phyloP scores from a whole-genome alignment of 2,113 vertebrate genomes.

The Bubo scandiacus region DNA sequence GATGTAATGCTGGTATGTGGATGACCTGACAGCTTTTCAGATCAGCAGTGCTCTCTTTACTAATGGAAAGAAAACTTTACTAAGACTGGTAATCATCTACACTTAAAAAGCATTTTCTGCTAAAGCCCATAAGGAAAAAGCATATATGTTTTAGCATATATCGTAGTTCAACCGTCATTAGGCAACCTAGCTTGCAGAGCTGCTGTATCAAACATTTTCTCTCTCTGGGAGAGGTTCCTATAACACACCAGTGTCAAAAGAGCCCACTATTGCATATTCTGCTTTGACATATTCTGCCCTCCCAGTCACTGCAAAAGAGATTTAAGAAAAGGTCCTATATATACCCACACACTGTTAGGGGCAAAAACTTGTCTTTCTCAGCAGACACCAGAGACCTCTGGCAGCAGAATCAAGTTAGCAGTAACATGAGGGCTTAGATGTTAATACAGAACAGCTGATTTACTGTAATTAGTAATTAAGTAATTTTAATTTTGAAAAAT shows the following conservation, averaged over 20 bases:
- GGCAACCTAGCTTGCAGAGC: background rate
- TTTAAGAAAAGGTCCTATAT: background rate
- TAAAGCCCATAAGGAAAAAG: constrained; percentile 34
- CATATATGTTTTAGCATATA: background rate
- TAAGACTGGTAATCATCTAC: background rate
- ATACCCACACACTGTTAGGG: background rate
- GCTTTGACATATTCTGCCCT: background rate
- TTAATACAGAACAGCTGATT: constrained; percentile 8
- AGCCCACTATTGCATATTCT: background rate
- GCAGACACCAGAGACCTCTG: background rate
- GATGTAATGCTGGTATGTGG: constrained; percentile 45
- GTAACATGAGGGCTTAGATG: background rate
- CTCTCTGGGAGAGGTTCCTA: background rate
- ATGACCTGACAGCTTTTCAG: constrained; percentile 58
- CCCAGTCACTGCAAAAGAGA: background rate
- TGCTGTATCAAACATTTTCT: background rate
- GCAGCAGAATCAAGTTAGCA: background rate
- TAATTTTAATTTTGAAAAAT: background rate
- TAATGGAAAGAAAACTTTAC: constrained; percentile 51
- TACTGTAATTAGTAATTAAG: background rate
- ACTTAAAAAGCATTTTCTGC: constrained; percentile 18
- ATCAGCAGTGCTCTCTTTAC: constrained; percentile 36
- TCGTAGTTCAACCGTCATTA: background rate
- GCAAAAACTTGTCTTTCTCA: background rate
- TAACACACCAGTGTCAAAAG: background rate